Evolutionary conservation across 2,797 vertebrate genomes (phyloP), one percentile per base, ranked within the genome.

Genomic region (Cynodonichthys magdalenae): DNA sequence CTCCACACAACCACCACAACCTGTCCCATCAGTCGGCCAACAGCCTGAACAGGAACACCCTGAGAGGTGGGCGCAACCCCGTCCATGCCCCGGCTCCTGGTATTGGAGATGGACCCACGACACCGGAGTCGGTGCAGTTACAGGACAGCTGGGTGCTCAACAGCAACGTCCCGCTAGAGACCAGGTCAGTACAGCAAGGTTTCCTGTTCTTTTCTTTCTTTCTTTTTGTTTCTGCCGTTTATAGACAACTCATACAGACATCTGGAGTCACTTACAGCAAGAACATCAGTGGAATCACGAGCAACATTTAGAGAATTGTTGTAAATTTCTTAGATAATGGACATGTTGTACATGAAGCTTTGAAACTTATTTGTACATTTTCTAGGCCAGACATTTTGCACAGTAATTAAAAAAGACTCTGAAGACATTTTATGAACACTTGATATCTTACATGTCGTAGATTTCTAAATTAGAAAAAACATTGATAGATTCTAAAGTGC

Each of bases 111-210:
- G 94, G 97, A 69, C 97, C 96, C 47, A 97, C 96, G 74, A 98
- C 97, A 0, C 97, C 97, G 0, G 97, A 99, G 91, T 99, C 97
- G 0, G 96, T 99, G 52, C 96, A 97, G 77, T 94, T 97, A 53
- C 96, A 97, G 66, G 97, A 96, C 92, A 98, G 95, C 93, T 98
- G 96, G 96, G 96, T 96, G 50, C 86, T 98, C 74, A 98, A 98
- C 89, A 98, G 96, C 84, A 98, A 97, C 81, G 97, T 98, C 44
- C 96, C 96, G 0, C 85, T 98, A 92, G 96, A 98, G 86, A 98
- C 96, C 89, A 97, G 96, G 96, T 98, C 85, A 45, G 75, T 70
- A 55, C 46, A 68, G 15, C 27, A 5, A 34, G 52, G 10, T 46
- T 55, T 3, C 3, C 24, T 24, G 24, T 24, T 24, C 24, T 24